Base-by-base conservation (phyloP, 2,888 invertebrate genomes). In the Ferdinandea cuprea region DNA sequence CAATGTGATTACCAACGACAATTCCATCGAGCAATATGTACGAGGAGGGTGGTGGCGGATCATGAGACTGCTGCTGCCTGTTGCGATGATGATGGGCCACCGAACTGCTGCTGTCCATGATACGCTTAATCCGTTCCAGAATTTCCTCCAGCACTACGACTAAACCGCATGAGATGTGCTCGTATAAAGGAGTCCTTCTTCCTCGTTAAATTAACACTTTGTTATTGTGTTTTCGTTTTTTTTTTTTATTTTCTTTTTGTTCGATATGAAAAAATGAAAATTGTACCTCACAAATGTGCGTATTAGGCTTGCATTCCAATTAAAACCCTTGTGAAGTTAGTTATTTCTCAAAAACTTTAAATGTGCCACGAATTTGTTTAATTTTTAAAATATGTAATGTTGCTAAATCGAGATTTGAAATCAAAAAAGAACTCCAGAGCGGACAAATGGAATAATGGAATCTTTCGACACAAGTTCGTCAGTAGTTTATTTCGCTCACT, bases 11-110 rank as follows among this genome's bases (percentile, higher is more conserved):
- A 7, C 89, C 89, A 35, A 89, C 87, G 0, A 89, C 87, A 73
- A 90, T 89, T 4, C 89, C 89, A 83, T 90, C 90, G 9, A 90
- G 66, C 7, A 90, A 86, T 86, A 89, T 90, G 7, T 87, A 89
- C 78, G 90, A 88, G 3, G 89, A 89, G 85, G 58, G 87, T 85
- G 85, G 87, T 87, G 15, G 89, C 88, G 74, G 88, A 88, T 85
- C 88, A 88, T 50, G 86, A 85, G 61, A 85, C 85, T 32, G 86
- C 85, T 76, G 77, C 84, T 30, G 86, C 79, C 52, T 85, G 84
- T 76, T 86, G 86, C 81, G 85, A 85, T 69, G 86, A 85, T 35
- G 84, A 68, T 46, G 89, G 69, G 73, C 78, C 63, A 83, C 83
- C 72, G 83, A 83, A 72, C 83, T 63, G 83, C 78, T 83, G 83